Evolutionary conservation across 2,888 invertebrate genomes (phyloP), one percentile per base, ranked within the genome.

Genomic region (Lasioglossum vierecki): DNA sequence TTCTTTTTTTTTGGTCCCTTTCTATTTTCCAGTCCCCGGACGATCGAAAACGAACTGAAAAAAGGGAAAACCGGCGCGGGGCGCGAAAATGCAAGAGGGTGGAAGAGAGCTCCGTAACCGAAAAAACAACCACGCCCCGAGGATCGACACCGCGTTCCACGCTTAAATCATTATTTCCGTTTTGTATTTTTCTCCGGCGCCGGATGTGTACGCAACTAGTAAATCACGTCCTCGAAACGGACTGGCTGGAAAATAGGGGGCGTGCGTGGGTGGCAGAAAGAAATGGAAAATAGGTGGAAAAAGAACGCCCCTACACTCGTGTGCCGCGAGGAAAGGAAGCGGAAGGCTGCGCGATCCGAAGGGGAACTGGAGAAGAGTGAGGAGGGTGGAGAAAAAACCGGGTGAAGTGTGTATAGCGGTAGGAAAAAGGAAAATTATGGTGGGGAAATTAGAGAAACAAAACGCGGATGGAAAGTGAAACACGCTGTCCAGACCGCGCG

Each of bases 161-260:
- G 72, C 13, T 85, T 85, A 86, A 86, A 82, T 86, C 86, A 85
- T 85, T 81, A 86, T 86, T 86, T 86, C 82, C 79, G 71, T 72
- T 76, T 44, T 39, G 35, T 63, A 41, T 70, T 71, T 71, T 66
- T 26, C 70, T 70, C 53, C 35, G 30, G 35, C 15, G 22, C 53
- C 35, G 46, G 15, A 66, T n/a, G 35, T 66, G 82, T 39, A 71
- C 76, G 73, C 81, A 57, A 49, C 76, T 82, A 82, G 86, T 86
- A 86, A 86, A 86, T 86, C 82, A 86, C 76, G 79, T 66, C 73
- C 82, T 74, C 82, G 86, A 76, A 79, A 72, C 75, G 75, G 53
- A 44, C 57, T n/a, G 63, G 35, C 60, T 76, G 86, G 82, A 77
- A 86, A 86, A 79, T 79, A 70, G 57, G 68, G 84, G 75, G 46